Percentiles rank a stretch among this genome's conserved stretches.
phyloP scores from a whole-genome alignment of 2,888 invertebrate species.

The Drosophila neotestacea region DNA sequence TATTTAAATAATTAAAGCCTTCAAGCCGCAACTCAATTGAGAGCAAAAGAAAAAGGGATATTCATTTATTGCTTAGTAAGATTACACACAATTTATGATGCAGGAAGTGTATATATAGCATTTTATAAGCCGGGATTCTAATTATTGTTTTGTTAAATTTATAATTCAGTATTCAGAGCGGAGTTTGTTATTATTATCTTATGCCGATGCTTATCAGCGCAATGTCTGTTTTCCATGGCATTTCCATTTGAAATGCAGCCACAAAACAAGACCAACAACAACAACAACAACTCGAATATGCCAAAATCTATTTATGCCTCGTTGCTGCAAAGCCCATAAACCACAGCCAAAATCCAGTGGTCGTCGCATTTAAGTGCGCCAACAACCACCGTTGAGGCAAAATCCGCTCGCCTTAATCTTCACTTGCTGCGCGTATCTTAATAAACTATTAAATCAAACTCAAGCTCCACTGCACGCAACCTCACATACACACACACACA shows the following conservation, averaged over 20 bases:
- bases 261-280: constrained; percentile 20
- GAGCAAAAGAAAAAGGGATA: background rate
- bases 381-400: constrained; percentile 57
- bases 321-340: constrained; percentile 68
- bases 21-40: background rate
- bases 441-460: constrained; percentile 80
- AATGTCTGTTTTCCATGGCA: constrained; percentile 20
- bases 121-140: constrained; percentile 16
- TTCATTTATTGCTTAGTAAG: constrained; percentile 5
- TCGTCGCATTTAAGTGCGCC: constrained; percentile 74
- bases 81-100: constrained; percentile 20
- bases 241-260: constrained; percentile 41
- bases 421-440: constrained; percentile 78
- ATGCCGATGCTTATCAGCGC: constrained; percentile 18
- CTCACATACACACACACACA: constrained; percentile 27
- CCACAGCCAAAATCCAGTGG: constrained; percentile 78
- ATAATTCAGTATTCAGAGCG: constrained; percentile 5
- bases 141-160: constrained; percentile 25
- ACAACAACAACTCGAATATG: background rate
- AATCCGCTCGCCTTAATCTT: constrained; percentile 74
- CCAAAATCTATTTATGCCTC: constrained; percentile 71
- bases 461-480: constrained; percentile 76
- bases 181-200: constrained; percentile 33
- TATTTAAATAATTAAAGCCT: background rate
- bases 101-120: background rate